Base-by-base conservation (phyloP, 2,888 invertebrate species). In the Phalera bucephala region DNA sequence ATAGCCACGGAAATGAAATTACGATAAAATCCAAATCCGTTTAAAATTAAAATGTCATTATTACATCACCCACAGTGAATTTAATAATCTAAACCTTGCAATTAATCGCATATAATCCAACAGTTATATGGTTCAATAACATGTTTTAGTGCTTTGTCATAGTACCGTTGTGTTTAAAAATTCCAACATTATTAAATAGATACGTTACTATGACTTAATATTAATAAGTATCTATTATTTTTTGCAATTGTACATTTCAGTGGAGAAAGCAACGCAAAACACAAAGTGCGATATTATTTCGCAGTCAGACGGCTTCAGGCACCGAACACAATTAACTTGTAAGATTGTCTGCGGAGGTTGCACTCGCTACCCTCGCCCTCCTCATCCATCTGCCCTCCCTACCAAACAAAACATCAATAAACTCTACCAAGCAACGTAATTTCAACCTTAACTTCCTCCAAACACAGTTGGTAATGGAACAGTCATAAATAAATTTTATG, bases 241-340 rank as follows among this genome's bases (percentile, higher is more conserved):
- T n/a, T n/a, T n/a, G n/a, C n/a, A n/a, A n/a, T n/a, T 5, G 21
- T 27, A 2, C n/a, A 27, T 27, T 27, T 14, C 27, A 27, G n/a
- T 33, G 36, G 37, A 27, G 37, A 52, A 36, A 31, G 44, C 36
- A 48, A 38, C 35, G 31, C 40, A 39, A 36, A 51, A 62, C 55
- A 74, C 66, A 57, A 67, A 73, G 72, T 67, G 64, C 70, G 84
- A 82, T 87, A 85, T 88, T 87, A 86, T 87, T 86, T 77, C 72
- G 84, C 81, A 85, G 87, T 84, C 84, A 76, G 72, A 64, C 75
- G 68, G 78, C 78, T 82, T 77, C 72, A 78, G 80, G 85, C 88
- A 86, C 87, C 86, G 85, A 89, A 86, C 88, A 89, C 89, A 88
- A 89, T 89, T 89, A 89, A 89, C 88, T 89, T 82, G 88, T 88